These are phyloP conservation scores for Phoxinus phoxinus DNA, from an alignment of 2,113 vertebrate genomes.

Conservation along the genomic window DNA sequence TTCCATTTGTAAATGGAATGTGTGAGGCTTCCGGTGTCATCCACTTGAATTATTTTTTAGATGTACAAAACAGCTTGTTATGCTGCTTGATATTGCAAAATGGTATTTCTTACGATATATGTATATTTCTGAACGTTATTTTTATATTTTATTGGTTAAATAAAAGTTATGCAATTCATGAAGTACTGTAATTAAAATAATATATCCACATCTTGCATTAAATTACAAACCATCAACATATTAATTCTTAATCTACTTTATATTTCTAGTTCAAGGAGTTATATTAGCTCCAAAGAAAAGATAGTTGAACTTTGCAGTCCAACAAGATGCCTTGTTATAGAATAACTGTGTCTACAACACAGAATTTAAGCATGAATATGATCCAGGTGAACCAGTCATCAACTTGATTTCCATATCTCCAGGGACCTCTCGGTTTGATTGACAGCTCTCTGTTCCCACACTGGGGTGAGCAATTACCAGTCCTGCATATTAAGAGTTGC, in stretches of 20 bases:
- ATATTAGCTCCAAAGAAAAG: neutral
- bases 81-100: too few species aligned
- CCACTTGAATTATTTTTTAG: too few species aligned
- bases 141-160: neutral
- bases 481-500: constrained; percentile 87
- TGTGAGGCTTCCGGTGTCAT: too few species aligned
- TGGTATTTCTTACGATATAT: too few species aligned
- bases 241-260: neutral
- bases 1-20: too few species aligned
- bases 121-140: too few species aligned
- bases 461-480: constrained; percentile 85
- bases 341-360: constrained; percentile 29
- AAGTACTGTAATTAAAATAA: neutral
- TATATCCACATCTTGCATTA: neutral
- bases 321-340: constrained; percentile 15
- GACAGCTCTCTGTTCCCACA: constrained; percentile 82
- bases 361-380: constrained; percentile 51
- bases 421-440: constrained; percentile 81
- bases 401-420: constrained; percentile 80
- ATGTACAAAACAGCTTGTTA: too few species aligned
- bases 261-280: constrained; percentile 1
- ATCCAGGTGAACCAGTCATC: constrained; percentile 76
- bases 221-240: neutral
- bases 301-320: neutral
- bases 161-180: neutral